Evolutionary conservation across 2,113 vertebrate species (phyloP), one percentile per base, ranked within the genome.

Genomic region (Oxygymnocypris stewartii): DNA sequence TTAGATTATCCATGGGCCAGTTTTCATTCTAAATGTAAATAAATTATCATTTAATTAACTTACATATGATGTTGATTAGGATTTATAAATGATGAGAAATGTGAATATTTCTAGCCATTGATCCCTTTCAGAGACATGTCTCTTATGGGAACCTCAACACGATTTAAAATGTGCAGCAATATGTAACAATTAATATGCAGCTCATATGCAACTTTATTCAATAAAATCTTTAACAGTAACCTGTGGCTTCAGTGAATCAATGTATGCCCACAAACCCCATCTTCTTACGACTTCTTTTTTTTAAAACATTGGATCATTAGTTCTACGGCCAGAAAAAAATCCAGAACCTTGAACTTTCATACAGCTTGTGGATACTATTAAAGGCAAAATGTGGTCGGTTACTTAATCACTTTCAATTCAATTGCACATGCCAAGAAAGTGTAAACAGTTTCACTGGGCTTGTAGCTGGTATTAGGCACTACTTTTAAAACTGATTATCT

Each of bases 11-110:
- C 8, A 12, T 49, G 0, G 8, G 12, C 35, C 10, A 74, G 81
- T 65, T 49, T 77, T 10, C 23, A 77, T 81, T 83, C 18, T 35
- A 6, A 18, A 6, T 51, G 25, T 49, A 51, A 51, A 76, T 51
- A 18, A 16, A 83, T 82, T 51, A 75, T 65, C n/a, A 81, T 81
- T 37, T 8, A 81, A 44, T 65, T 44, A 54, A 65, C 10, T 25
- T 61, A 25, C 54, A 61, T 80, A 2, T 44, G 37, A 65, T 44
- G 77, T 63, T 81, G 23, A 44, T 44, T 81, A 44, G n/a, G 7
- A 47, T 61, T 61, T 37, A n/a, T 12, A 61, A 61, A n/a, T 59
- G 0, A 61, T 61, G 31, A 61, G 11, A 79, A 61, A 61, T 25
- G 9, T 11, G n/a, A 23, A 25, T 61, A 59, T 40, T 13, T 44